phyloP scores from a whole-genome alignment of 2,888 invertebrate species.

The Gonocerus acuteangulatus region DNA sequence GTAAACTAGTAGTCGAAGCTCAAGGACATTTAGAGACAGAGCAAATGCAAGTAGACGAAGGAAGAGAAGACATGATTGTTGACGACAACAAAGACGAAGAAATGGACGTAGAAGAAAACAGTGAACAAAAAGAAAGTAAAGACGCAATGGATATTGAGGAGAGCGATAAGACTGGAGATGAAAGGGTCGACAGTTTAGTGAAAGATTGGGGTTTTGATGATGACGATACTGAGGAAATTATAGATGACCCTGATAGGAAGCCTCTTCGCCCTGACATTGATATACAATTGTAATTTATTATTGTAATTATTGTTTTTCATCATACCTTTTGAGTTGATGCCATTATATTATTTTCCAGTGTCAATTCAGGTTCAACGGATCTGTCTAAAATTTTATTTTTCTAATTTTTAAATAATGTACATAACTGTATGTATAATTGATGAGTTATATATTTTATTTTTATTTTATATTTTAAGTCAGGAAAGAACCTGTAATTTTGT shows the following conservation, averaged over 20 bases:
- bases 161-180: constrained; percentile 11
- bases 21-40: not conserved
- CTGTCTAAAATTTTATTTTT: not conserved
- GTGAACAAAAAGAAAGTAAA: not conserved
- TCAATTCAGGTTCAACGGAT: not conserved
- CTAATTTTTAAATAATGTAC: not conserved
- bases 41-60: constrained; percentile 13
- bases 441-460: too few relatives aligned
- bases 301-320: constrained; percentile 12
- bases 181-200: constrained; percentile 31
- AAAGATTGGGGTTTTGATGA: constrained; percentile 37
- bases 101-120: constrained; percentile 13
- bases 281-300: constrained; percentile 11
- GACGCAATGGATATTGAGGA: constrained; percentile 18
- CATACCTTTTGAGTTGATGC: not conserved
- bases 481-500: too few relatives aligned
- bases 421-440: constrained; percentile 3
- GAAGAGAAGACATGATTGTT: constrained; percentile 4
- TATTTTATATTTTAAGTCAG: too few relatives aligned
- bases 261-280: constrained; percentile 32
- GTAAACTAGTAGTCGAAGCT: not conserved
- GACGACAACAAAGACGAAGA: constrained; percentile 10
- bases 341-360: not conserved
- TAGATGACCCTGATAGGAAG: constrained; percentile 31
- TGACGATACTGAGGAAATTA: constrained; percentile 32